Base-by-base conservation (phyloP, 2,888 invertebrate genomes). In the Idaea straminata region DNA sequence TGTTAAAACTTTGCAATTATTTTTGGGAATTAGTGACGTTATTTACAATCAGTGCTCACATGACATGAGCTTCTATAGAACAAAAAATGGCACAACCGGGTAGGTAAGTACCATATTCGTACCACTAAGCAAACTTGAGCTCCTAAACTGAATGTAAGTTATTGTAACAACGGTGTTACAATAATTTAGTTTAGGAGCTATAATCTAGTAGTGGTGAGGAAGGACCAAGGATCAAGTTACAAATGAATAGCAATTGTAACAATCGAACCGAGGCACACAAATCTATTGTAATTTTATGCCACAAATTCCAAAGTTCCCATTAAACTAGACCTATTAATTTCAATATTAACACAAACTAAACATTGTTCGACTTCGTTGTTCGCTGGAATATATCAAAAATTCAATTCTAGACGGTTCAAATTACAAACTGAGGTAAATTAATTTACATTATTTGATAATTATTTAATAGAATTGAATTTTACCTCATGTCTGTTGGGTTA, bases 331-430 rank as follows among this genome's bases (percentile, higher is more conserved):
- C 61, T 61, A 35, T 66, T 61, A 68, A 66, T 65, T 72, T 66
- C 57, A 64, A 70, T 65, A 66, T 64, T 60, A 59, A 64, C 62
- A 64, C 65, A 65, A 68, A 67, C 60, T 65, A 61, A 65, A 66
- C 66, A 68, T 47, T 68, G 61, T 62, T 66, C 62, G 35, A 66
- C 69, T 71, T 68, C 69, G 75, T 72, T 71, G 72, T 74, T 72
- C 75, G 71, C 64, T 70, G 62, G 67, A 75, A 74, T 69, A 67
- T 35, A 35, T 35, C 15, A 13, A 15, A 15, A 25, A 15, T 47
- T 47, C 47, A 47, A 47, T 47, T 47, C 47, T 47, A 47, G 47
- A 47, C 13, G 62, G 15, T 5, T 47, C 47, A 13, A 47, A 13
- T 10, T 36, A 3, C 36, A 36, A 36, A 10, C 6, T 47, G 47